Evolutionary conservation across 2,888 invertebrate species (phyloP), one percentile per base, ranked within the genome.

Genomic region (Pocota personata): DNA sequence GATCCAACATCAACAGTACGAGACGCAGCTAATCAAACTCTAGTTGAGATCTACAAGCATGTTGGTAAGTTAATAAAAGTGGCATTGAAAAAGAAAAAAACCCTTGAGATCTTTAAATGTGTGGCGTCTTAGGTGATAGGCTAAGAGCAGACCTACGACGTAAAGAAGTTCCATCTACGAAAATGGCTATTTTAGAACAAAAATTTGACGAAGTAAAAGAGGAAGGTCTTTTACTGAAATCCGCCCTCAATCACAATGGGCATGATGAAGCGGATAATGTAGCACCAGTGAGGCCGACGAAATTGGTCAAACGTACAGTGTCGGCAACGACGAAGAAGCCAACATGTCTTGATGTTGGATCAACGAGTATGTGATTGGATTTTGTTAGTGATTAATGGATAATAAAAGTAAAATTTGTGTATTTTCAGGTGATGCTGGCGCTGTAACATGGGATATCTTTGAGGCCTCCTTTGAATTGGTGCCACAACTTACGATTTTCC

Each of bases 11-110:
- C 95, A 35, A 95, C 96, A 58, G 98, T 98, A 5, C 93, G 98
- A 16, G 98, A 98, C 91, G 96, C 97, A 3, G 97, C 98, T 3
- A 94, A 96, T 91, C 95, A 95, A 89, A 96, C 98, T 7, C 92
- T 98, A 58, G 96, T 97, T 43, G 97, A 98, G 91, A 95, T 98
- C 52, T 99, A 98, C 92, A 95, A 97, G 90, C 98, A 98, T 93
- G 97, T 98, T 69, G 98, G 98, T 90, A 43, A 90, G 94, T 92
- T 58, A 0, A 16, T 12, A 14, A 14, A 4, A 40, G 6, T 0
- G 30, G 19, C 0, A 16, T 16, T 10, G 6, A 57, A 19, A n/a
- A n/a, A n/a, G n/a, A n/a, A n/a, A n/a, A n/a, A n/a, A 37, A 10
- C 8, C 32, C 19, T 55, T 30, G 3, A 19, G 19, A 12, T 16